These are phyloP conservation scores for Zaprionus davidi DNA, from an alignment of 1,140 invertebrate genomes.

Conservation along the genomic window DNA sequence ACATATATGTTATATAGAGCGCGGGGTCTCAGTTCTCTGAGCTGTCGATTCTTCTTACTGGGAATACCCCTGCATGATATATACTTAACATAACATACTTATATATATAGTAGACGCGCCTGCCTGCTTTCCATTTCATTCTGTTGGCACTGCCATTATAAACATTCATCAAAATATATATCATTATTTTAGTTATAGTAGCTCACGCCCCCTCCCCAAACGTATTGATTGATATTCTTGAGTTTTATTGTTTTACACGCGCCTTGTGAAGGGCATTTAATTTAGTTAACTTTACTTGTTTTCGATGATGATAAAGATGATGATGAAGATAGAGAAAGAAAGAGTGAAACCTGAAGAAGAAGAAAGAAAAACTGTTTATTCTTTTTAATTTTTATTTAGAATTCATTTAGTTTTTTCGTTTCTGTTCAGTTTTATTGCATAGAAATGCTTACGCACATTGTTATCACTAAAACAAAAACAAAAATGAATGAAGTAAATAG, in stretches of 20 bases:
- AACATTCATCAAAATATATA: conserved; percentile 22
- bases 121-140: conserved; percentile 33
- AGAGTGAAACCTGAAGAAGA: neutral
- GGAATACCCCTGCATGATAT: neutral
- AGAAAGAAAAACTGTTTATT: conserved; percentile 16
- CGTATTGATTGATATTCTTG: conserved; percentile 22
- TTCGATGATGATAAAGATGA: conserved; percentile 2
- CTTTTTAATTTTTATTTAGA: conserved; percentile 14
- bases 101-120: conserved; percentile 40
- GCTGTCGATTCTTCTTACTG: neutral
- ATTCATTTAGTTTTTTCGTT: conserved; percentile 20
- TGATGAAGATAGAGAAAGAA: neutral
- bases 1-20: conserved; percentile 30
- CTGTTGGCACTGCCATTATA: conserved; percentile 47
- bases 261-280: conserved; percentile 43
- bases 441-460: conserved; percentile 57
- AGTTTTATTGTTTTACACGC: conserved; percentile 30
- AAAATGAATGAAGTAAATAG: conserved; percentile 9
- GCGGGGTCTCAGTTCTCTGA: conserved; percentile 1
- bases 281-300: conserved; percentile 37
- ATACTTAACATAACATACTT: conserved; percentile 28
- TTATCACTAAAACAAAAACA: conserved; percentile 47
- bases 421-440: conserved; percentile 31
- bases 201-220: neutral
- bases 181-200: conserved; percentile 25